Percentiles rank a stretch among this genome's conserved stretches.
These are phyloP conservation scores for Coptodon rendalli DNA, from an alignment of 2,113 vertebrate species.

Conservation along the genomic window DNA sequence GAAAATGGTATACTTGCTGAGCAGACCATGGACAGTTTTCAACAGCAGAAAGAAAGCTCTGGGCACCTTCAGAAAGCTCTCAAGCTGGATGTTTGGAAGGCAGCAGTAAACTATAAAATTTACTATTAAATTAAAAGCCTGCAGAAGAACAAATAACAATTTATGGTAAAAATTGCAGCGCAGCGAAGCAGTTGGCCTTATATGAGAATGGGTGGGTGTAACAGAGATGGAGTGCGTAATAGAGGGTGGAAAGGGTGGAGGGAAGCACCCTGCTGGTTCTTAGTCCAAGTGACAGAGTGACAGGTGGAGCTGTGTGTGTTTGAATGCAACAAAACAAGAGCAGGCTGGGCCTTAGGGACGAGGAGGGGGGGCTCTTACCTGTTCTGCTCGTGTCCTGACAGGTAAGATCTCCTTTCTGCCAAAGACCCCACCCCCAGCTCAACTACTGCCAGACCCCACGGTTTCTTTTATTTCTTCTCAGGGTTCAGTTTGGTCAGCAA, in stretches of 20 bases:
- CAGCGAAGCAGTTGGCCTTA: not conserved
- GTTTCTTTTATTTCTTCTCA: slow-evolving; percentile 30
- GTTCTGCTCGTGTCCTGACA: slow-evolving; percentile 70
- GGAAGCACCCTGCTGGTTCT: slow-evolving; percentile 60
- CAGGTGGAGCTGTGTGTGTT: slow-evolving; percentile 39
- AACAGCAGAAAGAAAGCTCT: not conserved
- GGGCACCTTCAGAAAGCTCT: not conserved
- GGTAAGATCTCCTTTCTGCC: slow-evolving; percentile 39
- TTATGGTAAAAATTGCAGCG: not conserved
- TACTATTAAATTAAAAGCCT: not conserved
- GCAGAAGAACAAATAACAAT: not conserved
- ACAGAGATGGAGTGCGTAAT: not conserved
- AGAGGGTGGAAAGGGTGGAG: slow-evolving; percentile 18
- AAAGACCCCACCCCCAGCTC: not conserved
- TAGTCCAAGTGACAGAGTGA: slow-evolving; percentile 54
- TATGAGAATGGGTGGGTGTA: not conserved
- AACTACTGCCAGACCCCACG: slow-evolving; percentile 15
- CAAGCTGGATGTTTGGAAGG: not conserved
- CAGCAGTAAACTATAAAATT: not conserved
- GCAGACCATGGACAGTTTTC: not conserved
- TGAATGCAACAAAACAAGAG: slow-evolving; percentile 20
- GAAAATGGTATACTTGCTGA: not conserved
- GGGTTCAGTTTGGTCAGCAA: slow-evolving; percentile 39
- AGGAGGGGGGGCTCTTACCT: slow-evolving; percentile 61
- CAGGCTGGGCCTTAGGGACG: slow-evolving; percentile 60